phyloP scores from a whole-genome alignment of 2,797 vertebrate genomes.

The Arrhamphus sclerolepis region DNA sequence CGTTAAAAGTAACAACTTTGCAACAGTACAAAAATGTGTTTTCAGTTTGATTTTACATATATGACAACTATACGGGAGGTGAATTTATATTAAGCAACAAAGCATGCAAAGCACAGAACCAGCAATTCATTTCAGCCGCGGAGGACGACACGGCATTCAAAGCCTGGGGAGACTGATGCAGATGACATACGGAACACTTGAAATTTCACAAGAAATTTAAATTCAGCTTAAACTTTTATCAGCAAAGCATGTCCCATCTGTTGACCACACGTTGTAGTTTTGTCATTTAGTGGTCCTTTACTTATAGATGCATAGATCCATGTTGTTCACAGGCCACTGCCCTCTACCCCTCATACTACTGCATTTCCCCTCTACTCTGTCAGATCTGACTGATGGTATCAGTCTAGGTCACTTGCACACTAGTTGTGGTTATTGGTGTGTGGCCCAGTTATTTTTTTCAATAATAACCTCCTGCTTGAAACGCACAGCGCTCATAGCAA shows the following conservation, averaged over 20 bases:
- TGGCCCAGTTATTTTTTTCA: constrained; percentile 49
- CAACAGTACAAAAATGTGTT: too few species aligned
- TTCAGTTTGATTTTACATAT: too few species aligned
- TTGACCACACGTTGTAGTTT: not conserved
- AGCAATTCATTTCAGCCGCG: too few species aligned
- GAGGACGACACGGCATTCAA: too few species aligned
- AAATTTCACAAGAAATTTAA: too few species aligned
- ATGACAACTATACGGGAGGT: too few species aligned
- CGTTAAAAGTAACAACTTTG: too few species aligned
- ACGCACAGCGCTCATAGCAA: constrained; percentile 22
- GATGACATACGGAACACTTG: too few species aligned
- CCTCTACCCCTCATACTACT: constrained; percentile 5
- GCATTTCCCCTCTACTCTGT: constrained; percentile 16
- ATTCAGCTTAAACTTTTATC: not conserved
- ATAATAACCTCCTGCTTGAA: constrained; percentile 37
- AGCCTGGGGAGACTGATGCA: too few species aligned
- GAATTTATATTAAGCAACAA: too few species aligned
- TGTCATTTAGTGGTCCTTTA: constrained; percentile 7
- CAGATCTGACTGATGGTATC: constrained; percentile 39
- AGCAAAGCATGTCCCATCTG: constrained; percentile 1
- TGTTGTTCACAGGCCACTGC: constrained; percentile 11
- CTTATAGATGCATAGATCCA: constrained; percentile 14
- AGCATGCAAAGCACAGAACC: too few species aligned
- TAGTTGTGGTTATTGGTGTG: constrained; percentile 55
- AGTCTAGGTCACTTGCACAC: constrained; percentile 56